Conservation (phyloP, 2,888 invertebrate genomes). For the Cheilosia vulpina region DNA sequence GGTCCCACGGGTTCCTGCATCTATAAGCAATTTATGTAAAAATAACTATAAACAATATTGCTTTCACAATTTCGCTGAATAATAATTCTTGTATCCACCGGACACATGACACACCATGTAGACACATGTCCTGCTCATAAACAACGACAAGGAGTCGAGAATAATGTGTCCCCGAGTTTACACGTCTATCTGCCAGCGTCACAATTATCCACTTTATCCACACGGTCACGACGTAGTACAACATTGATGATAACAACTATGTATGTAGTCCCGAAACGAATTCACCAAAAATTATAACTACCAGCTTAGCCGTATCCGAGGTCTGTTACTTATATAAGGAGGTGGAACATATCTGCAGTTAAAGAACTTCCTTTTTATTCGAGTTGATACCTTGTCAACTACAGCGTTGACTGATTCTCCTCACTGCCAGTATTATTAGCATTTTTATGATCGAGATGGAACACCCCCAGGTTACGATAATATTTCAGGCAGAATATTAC, state of each 20-base stretch:
- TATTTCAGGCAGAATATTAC: not conserved
- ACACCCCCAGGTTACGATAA: not conserved
- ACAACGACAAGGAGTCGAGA: conserved; percentile 3
- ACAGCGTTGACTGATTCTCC: conserved; percentile 15
- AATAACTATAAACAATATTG: conserved; percentile 23
- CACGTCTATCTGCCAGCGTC: conserved; percentile 47
- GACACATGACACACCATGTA: conserved; percentile 58
- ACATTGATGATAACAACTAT: conserved; percentile 39
- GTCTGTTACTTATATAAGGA: not conserved
- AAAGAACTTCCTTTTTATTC: conserved; percentile 26
- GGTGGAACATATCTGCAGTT: conserved; percentile 31
- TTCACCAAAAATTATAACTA: conserved; percentile 30
- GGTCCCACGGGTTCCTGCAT: not conserved
- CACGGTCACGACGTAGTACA: conserved; percentile 35
- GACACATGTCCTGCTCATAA: conserved; percentile 19
- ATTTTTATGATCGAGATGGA: conserved; percentile 34
- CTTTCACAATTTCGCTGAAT: conserved; percentile 32
- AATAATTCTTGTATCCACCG: conserved; percentile 62
- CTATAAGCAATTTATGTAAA: conserved; percentile 19
- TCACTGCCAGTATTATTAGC: conserved; percentile 23
- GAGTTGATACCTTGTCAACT: not conserved
- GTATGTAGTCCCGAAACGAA: conserved; percentile 31
- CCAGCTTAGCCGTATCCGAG: conserved; percentile 8
- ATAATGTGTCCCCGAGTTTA: conserved; percentile 23
- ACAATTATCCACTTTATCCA: conserved; percentile 70